Evolutionary conservation across 2,888 invertebrate genomes (phyloP), one percentile per base, ranked within the genome.

Genomic region (Orthonevra nobilis): DNA sequence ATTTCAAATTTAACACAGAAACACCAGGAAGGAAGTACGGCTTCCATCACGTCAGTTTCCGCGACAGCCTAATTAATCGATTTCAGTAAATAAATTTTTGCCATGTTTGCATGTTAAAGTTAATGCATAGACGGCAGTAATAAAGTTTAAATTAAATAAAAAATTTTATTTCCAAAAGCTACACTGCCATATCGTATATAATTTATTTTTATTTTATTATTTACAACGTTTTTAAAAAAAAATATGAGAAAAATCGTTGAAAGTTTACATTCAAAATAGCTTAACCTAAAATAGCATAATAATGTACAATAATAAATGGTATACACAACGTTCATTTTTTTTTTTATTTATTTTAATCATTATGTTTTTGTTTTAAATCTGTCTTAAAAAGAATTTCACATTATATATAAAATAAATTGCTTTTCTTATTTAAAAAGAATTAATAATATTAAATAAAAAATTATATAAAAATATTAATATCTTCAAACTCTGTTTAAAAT

Each of bases 381-480:
- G 32, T 50, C n/a, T 32, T 28, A 42, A 44, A 32, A 46, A 72
- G 34, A 68, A 68, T 20, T 36, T 72, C 19, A 68, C 60, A 50
- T 50, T 34, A 50, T 42, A 48, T 10, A 50, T 40, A 48, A 58
- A 52, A 48, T 44, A 34, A 36, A 64, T 56, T 52, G 61, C 66
- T 72, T 72, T 72, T 68, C 70, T 60, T 58, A 73, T 72, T 69
- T 61, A 63, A 38, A 46, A 36, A 48, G 14, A 46, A 58, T 5
- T 46, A 56, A 34, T 42, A 32, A 58, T 4, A 15, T 19, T 28
- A 52, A 40, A 54, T 4, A 44, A 17, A 26, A 32, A 34, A 42
- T 52, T 44, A 34, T n/a, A 38, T n/a, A 44, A 20, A 56, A 58
- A 54, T 56, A 72, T 40, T 64, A 19, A 38, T 32, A 56, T 54